These are phyloP conservation scores for Nyctalus aviator DNA, from an alignment of 2,797 vertebrate genomes.

Conservation along the genomic window DNA sequence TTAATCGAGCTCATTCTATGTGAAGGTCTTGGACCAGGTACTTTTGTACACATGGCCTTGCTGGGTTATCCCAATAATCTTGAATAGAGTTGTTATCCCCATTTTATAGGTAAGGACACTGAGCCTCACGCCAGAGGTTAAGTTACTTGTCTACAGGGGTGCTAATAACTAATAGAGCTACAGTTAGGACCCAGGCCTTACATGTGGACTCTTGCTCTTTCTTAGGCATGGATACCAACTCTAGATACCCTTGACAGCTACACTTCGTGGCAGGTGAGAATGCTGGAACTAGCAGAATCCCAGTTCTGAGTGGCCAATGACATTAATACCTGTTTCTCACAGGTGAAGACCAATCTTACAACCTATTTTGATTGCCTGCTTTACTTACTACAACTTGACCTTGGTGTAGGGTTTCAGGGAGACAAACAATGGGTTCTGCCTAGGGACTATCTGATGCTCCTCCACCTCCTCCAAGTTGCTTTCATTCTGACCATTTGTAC, in stretches of 20 bases:
- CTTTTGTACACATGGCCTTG: neutral
- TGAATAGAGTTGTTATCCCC: neutral
- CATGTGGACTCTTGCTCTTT: neutral
- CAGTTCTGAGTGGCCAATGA: neutral
- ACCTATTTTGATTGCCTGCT: neutral
- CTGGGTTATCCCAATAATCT: neutral
- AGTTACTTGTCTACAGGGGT: neutral
- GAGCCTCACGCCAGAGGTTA: neutral
- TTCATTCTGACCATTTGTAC: neutral
- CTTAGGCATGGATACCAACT: neutral
- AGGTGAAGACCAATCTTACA: neutral
- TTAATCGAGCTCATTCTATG: neutral
- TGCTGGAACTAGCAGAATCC: neutral
- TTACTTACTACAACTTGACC: neutral
- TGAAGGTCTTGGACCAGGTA: neutral
- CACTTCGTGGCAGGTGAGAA: neutral
- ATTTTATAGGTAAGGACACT: neutral
- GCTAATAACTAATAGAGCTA: neutral
- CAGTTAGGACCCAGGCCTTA: neutral
- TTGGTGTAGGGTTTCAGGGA: neutral
- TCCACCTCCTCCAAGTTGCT: neutral
- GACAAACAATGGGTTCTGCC: neutral
- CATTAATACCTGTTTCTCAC: neutral
- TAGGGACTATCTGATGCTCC: neutral
- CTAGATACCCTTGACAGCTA: neutral